These are phyloP conservation scores for Chrysochloris asiatica DNA, from an alignment of 2,113 vertebrate genomes.

Conservation along the genomic window DNA sequence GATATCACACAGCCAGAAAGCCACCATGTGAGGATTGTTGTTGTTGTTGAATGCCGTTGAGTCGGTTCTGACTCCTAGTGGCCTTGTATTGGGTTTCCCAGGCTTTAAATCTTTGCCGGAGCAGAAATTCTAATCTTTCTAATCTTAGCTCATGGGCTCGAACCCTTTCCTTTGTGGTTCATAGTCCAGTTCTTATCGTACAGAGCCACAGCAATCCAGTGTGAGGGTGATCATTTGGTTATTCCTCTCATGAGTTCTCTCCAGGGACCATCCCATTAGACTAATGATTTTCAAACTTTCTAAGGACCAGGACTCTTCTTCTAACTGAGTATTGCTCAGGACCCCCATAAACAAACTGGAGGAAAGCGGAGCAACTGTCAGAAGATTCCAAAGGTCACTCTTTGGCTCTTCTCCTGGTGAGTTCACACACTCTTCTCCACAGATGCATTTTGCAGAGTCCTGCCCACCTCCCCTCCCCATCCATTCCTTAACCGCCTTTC, in stretches of 20 bases:
- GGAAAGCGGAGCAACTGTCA: not conserved
- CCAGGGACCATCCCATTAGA: not conserved
- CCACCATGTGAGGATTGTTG: not conserved
- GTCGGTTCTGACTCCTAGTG: too few species aligned
- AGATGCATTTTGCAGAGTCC: not conserved
- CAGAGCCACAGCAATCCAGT: too few species aligned
- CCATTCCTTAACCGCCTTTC: not conserved
- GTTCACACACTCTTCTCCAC: not conserved
- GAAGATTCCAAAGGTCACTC: too few species aligned
- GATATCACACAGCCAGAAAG: not conserved
- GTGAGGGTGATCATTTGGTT: not conserved
- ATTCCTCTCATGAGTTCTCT: not conserved
- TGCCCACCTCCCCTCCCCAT: not conserved
- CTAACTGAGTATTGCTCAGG: slow-evolving; percentile 12
- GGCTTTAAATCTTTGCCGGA: too few species aligned
- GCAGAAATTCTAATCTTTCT: too few species aligned
- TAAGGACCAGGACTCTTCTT: not conserved
- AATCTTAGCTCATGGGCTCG: too few species aligned
- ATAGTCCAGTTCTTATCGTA: too few species aligned
- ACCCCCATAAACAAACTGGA: not conserved
- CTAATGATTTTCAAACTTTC: not conserved
- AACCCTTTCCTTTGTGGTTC: too few species aligned
- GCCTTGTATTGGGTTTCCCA: too few species aligned
- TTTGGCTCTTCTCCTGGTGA: not conserved
- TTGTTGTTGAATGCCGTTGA: too few species aligned